Conservation (phyloP, 2,797 vertebrate genomes). For the Geotrypetes seraphini region DNA sequence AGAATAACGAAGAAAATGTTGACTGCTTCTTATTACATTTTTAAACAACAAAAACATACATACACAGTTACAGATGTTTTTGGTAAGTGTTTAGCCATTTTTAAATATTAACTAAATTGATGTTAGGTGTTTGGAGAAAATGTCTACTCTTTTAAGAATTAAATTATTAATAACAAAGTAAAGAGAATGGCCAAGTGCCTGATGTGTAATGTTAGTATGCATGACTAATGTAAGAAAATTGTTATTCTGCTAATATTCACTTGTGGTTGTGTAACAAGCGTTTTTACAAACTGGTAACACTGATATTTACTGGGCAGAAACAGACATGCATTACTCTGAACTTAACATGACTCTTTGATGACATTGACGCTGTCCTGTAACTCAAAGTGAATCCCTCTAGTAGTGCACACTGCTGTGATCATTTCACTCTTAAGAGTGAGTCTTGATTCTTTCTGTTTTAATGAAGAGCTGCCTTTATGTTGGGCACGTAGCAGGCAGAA, state of each 20-base stretch:
- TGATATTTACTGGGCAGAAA: slow-evolving; percentile 70
- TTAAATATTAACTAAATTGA: slow-evolving; percentile 87
- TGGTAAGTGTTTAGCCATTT: slow-evolving; percentile 91
- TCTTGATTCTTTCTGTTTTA: too few relatives aligned
- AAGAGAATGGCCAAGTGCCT: slow-evolving; percentile 83
- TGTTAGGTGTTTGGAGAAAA: slow-evolving; percentile 81
- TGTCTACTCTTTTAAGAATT: slow-evolving; percentile 66
- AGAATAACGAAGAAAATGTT: slow-evolving; percentile 59
- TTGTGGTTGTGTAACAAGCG: slow-evolving; percentile 97
- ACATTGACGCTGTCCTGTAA: too few relatives aligned
- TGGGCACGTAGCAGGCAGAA: too few relatives aligned
- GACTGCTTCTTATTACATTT: slow-evolving; percentile 70
- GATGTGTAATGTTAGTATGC: slow-evolving; percentile 93
- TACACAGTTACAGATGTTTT: slow-evolving; percentile 88
- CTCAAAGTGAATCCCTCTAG: too few relatives aligned
- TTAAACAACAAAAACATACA: slow-evolving; percentile 77
- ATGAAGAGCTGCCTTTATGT: too few relatives aligned
- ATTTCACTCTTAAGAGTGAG: too few relatives aligned
- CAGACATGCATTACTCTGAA: slow-evolving; percentile 36
- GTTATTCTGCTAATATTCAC: slow-evolving; percentile 78
- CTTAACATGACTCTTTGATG: slow-evolving; percentile 34
- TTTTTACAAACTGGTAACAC: slow-evolving; percentile 90
- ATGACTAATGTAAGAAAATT: slow-evolving; percentile 78
- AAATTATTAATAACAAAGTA: slow-evolving; percentile 82
- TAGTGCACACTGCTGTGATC: too few relatives aligned